Conservation (phyloP, 2,113 vertebrate species). For the Pandion haliaetus region DNA sequence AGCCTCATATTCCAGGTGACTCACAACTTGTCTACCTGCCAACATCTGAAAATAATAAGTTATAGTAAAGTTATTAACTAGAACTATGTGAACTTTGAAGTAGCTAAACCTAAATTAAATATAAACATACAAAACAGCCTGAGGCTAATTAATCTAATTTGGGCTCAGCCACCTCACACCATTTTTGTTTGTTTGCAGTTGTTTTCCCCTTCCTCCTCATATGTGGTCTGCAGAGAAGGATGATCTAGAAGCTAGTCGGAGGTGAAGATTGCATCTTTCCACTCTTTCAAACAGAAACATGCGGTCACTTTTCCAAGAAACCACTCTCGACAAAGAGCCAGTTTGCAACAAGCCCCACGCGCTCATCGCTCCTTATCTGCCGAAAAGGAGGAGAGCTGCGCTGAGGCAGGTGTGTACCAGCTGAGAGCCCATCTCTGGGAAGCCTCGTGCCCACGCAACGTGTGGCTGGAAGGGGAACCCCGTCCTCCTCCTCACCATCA, state of each 20-base stretch:
- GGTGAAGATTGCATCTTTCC: neutral
- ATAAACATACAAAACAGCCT: constrained; percentile 52
- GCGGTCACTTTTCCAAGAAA: neutral
- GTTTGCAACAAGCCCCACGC: neutral
- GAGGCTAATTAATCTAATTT: constrained; percentile 57
- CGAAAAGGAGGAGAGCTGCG: neutral
- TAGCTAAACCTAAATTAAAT: constrained; percentile 69
- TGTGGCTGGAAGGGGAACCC: constrained; percentile 30
- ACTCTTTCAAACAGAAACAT: neutral
- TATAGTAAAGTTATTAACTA: constrained; percentile 69
- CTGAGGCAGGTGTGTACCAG: neutral
- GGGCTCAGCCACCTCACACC: constrained; percentile 18
- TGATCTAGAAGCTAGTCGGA: neutral
- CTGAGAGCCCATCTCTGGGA: neutral
- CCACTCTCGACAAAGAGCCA: accelerated
- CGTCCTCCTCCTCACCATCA: neutral
- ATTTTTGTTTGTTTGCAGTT: constrained; percentile 58
- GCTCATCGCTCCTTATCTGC: neutral
- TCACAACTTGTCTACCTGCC: constrained; percentile 65
- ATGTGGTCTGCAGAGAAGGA: constrained; percentile 20
- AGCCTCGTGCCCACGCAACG: neutral
- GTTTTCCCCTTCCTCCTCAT: constrained; percentile 35
- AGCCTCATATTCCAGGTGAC: constrained; percentile 64
- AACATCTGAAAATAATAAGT: constrained; percentile 68
- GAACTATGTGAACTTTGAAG: constrained; percentile 63